phyloP scores from a whole-genome alignment of 2,888 invertebrate genomes.

The Xanthorhoe designata region DNA sequence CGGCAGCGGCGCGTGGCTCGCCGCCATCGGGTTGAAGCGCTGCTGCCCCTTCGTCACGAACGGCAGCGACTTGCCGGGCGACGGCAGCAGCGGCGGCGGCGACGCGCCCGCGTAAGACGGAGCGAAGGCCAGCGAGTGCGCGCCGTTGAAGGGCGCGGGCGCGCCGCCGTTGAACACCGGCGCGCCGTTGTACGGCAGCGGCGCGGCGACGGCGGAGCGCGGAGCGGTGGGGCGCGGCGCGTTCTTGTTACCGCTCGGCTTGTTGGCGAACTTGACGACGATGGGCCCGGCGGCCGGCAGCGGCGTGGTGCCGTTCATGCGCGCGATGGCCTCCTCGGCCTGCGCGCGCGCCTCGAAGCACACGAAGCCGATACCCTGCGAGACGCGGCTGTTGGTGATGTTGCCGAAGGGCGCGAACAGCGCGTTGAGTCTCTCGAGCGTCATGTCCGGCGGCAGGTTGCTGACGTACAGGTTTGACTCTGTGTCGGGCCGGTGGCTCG shows the following conservation, averaged over 20 bases:
- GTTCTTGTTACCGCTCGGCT: slow-evolving; percentile 77
- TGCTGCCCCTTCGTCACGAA: slow-evolving; percentile 83
- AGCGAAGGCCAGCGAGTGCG: slow-evolving; percentile 65
- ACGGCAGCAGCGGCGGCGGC: slow-evolving; percentile 79
- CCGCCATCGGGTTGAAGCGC: slow-evolving; percentile 81
- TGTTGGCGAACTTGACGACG: slow-evolving; percentile 82
- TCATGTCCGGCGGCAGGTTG: slow-evolving; percentile 83
- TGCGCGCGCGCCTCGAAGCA: slow-evolving; percentile 78
- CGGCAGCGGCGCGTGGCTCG: slow-evolving; percentile 76
- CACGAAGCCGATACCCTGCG: slow-evolving; percentile 83
- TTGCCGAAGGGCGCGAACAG: slow-evolving; percentile 76
- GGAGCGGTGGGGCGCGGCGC: slow-evolving; percentile 72
- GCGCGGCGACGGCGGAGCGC: slow-evolving; percentile 63
- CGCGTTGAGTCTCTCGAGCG: slow-evolving; percentile 77
- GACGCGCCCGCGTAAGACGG: slow-evolving; percentile 77
- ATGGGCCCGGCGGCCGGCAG: slow-evolving; percentile 77
- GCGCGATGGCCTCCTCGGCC: slow-evolving; percentile 80
- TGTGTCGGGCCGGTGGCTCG: slow-evolving; percentile 80
- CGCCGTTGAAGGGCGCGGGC: slow-evolving; percentile 70
- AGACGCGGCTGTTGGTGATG: slow-evolving; percentile 82
- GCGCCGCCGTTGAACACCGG: slow-evolving; percentile 74
- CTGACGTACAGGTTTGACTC: slow-evolving; percentile 84
- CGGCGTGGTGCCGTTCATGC: slow-evolving; percentile 78
- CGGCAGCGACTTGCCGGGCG: slow-evolving; percentile 81
- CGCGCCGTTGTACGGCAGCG: slow-evolving; percentile 75